phyloP scores from a whole-genome alignment of 2,113 vertebrate genomes.

The Macrotus californicus region DNA sequence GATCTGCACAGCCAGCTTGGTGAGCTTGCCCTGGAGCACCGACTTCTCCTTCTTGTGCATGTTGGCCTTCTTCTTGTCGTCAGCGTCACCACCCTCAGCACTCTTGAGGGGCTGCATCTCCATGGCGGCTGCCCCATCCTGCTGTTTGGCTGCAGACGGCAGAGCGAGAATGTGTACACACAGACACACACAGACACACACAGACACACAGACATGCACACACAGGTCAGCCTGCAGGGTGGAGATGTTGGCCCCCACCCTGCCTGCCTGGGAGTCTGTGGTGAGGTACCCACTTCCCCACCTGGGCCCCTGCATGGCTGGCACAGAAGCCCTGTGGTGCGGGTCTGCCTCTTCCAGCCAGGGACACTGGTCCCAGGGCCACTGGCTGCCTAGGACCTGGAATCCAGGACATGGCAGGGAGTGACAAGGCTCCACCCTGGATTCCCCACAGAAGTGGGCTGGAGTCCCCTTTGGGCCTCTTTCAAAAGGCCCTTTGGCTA shows the following conservation, averaged over 20 bases:
- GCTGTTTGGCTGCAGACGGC: constrained; percentile 91
- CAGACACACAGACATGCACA: neutral
- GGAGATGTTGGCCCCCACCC: neutral
- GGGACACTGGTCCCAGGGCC: neutral
- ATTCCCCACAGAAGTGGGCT: neutral
- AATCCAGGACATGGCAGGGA: neutral
- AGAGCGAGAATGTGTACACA: constrained; percentile 35
- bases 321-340: neutral
- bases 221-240: constrained; percentile 36
- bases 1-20: constrained; percentile 98
- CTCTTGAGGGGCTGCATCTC: constrained; percentile 99
- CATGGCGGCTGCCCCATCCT: constrained; percentile 98
- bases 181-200: neutral
- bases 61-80: constrained; percentile 93
- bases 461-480: neutral
- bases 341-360: neutral
- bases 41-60: constrained; percentile 98
- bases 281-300: neutral
- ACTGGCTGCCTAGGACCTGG: neutral
- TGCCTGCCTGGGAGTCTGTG: neutral
- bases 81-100: constrained; percentile 93
- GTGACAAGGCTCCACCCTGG: neutral
- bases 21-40: constrained; percentile 98
- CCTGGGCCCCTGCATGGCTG: neutral
- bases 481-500: neutral